A percentile compares a stretch with the other conserved stretches of the same genome.
Conservation (phyloP, 2,888 invertebrate species). For the Craniophora ligustri region DNA sequence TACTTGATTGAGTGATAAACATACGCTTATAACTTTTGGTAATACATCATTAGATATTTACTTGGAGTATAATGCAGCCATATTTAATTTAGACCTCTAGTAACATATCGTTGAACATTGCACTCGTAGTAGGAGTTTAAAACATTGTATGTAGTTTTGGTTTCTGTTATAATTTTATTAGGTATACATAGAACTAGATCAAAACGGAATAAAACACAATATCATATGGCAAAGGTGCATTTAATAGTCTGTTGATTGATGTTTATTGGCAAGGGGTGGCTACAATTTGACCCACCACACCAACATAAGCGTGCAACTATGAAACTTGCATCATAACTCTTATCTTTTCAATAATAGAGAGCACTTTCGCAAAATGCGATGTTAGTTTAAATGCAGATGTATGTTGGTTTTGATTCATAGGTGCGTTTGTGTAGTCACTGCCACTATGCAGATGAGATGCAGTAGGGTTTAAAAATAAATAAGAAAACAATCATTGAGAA, state of each 20-base stretch:
- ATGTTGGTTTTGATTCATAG: constrained; percentile 49
- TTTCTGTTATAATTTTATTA: too few species aligned
- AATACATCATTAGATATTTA: too few species aligned
- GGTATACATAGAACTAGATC: constrained; percentile 27
- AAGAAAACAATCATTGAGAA: too few species aligned
- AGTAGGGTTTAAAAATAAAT: constrained; percentile 11
- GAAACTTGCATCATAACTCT: constrained; percentile 2
- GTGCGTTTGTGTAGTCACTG: constrained; percentile 53
- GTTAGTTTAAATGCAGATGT: neutral
- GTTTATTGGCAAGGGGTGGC: constrained; percentile 71
- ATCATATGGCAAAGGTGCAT: constrained; percentile 77
- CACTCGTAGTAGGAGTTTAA: too few species aligned
- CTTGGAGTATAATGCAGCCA: too few species aligned
- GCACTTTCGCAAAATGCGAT: constrained; percentile 18
- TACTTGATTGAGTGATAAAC: too few species aligned
- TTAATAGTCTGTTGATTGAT: constrained; percentile 79
- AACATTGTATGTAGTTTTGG: too few species aligned
- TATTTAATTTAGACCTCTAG: too few species aligned
- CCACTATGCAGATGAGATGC: constrained; percentile 10
- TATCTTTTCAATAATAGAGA: constrained; percentile 3
- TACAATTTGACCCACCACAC: constrained; percentile 54
- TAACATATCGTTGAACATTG: too few species aligned
- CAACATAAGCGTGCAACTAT: constrained; percentile 15
- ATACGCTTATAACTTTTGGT: too few species aligned
- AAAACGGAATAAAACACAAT: constrained; percentile 62